These are phyloP conservation scores for Thripadectes ignobilis DNA, from an alignment of 2,797 vertebrate genomes.

Conservation along the genomic window DNA sequence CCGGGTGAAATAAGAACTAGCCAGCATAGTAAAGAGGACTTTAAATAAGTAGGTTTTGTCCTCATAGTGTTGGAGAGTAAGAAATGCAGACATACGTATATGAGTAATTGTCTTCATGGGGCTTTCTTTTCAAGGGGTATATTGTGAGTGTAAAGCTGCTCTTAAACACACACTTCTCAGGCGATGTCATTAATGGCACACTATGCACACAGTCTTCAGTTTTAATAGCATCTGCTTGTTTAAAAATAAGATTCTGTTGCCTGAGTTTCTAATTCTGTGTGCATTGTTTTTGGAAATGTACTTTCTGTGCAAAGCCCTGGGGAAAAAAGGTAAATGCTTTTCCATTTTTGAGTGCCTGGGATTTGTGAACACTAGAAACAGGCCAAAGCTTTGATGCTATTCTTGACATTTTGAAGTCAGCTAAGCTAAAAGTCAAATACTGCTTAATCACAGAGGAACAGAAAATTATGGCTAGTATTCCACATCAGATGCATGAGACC, in stretches of 20 bases:
- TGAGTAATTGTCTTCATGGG: neutral
- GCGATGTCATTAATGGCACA: neutral
- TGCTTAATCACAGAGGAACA: neutral
- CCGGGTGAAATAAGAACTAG: neutral
- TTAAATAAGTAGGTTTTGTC: neutral
- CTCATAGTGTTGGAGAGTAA: neutral
- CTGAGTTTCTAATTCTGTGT: neutral
- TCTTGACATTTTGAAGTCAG: neutral
- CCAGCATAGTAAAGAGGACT: neutral
- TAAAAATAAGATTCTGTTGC: neutral
- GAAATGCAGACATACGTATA: neutral
- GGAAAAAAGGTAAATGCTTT: neutral
- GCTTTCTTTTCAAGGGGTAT: neutral
- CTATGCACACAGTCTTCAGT: neutral
- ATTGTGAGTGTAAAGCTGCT: neutral
- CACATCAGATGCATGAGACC: neutral
- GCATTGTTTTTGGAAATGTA: neutral
- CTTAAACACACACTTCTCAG: neutral
- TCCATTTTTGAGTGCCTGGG: neutral
- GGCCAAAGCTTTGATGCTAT: neutral
- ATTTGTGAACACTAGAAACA: neutral
- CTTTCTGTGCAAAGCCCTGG: neutral
- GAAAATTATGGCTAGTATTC: neutral
- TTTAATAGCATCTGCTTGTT: neutral
- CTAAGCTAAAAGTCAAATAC: conserved; percentile 13